Evolutionary conservation across 2,113 vertebrate species (phyloP).

Genomic region (Scalopus aquaticus): DNA sequence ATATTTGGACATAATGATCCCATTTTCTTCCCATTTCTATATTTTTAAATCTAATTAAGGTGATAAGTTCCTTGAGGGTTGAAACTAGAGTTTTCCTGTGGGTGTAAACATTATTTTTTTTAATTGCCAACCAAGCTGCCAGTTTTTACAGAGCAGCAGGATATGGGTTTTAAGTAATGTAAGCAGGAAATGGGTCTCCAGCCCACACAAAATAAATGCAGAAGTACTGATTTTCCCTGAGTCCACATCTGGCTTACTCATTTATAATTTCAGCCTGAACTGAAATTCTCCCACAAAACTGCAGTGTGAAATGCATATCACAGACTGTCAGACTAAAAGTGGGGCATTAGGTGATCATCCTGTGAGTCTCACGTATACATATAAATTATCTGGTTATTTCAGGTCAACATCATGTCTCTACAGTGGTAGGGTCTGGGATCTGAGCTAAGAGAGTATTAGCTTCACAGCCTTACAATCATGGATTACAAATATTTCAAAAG

Average conservation of each 20-base stretch:
- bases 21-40: conserved; percentile 70
- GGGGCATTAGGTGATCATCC: not conserved
- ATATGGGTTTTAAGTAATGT: conserved; percentile 74
- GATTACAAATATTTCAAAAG: not conserved
- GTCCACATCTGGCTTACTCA: conserved; percentile 67
- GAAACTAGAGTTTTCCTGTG: conserved; percentile 64
- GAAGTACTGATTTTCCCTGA: conserved; percentile 55
- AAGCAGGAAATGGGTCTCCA: conserved; percentile 74
- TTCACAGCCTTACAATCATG: not conserved
- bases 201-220: conserved; percentile 71
- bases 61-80: conserved; percentile 64
- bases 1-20: conserved; percentile 45
- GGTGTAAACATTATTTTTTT: conserved; percentile 71
- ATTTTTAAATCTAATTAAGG: conserved; percentile 77
- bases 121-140: conserved; percentile 69
- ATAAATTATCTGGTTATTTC: not conserved
- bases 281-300: conserved; percentile 51
- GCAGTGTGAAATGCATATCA: not conserved
- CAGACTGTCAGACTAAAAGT: not conserved
- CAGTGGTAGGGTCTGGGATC: not conserved
- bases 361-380: not conserved
- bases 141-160: conserved; percentile 68
- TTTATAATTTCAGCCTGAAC: conserved; percentile 61
- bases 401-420: not conserved
- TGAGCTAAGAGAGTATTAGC: not conserved